phyloP scores from a whole-genome alignment of 2,888 invertebrate species.

The Andrena chrysosceles region DNA sequence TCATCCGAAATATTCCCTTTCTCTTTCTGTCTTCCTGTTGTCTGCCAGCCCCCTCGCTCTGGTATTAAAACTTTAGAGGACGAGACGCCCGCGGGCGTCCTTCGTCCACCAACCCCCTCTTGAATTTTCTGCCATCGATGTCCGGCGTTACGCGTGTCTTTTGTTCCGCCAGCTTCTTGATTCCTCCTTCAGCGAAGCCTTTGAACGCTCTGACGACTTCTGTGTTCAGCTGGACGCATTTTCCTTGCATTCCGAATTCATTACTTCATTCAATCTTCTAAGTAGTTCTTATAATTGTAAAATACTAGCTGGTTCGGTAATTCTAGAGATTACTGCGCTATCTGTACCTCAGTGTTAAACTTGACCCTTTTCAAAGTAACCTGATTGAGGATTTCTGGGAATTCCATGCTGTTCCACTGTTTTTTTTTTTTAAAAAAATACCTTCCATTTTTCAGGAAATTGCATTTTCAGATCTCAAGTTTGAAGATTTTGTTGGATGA shows the following conservation, averaged over 20 bases:
- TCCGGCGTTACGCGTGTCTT: conserved; percentile 58
- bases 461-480: too few species aligned
- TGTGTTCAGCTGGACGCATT: conserved; percentile 28
- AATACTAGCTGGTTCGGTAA: background rate
- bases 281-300: background rate
- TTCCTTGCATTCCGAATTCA: background rate
- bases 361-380: too few species aligned
- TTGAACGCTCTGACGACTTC: conserved; percentile 27
- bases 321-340: background rate
- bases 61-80: conserved; percentile 83
- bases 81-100: conserved; percentile 75
- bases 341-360: too few species aligned
- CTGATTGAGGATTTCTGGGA: too few species aligned
- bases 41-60: conserved; percentile 75
- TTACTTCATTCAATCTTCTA: background rate
- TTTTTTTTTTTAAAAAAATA: too few species aligned
- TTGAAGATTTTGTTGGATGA: too few species aligned
- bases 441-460: too few species aligned
- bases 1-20: conserved; percentile 82
- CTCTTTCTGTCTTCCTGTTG: conserved; percentile 58
- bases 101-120: conserved; percentile 67
- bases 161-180: conserved; percentile 34
- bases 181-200: background rate
- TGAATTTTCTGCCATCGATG: conserved; percentile 74
- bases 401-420: too few species aligned